Conservation (phyloP, 2,888 invertebrate genomes). For the Drosophila pegasa region DNA sequence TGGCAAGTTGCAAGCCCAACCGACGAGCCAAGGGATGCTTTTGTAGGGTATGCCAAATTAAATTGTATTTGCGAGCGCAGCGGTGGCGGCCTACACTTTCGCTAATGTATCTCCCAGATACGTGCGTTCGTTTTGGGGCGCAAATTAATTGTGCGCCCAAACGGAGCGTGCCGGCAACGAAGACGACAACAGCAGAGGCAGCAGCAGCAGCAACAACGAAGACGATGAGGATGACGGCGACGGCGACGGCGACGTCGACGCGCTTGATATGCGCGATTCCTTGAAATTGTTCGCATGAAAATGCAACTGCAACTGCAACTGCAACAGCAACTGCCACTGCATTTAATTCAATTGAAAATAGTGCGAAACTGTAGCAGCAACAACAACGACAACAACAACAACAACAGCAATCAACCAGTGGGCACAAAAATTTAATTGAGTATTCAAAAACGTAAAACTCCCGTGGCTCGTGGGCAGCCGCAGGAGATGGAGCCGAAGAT, state of each 20-base stretch:
- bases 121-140: conserved; percentile 74
- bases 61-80: conserved; percentile 72
- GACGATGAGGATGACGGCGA: background rate
- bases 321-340: conserved; percentile 37
- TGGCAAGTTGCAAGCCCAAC: background rate
- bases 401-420: conserved; percentile 50
- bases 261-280: conserved; percentile 84
- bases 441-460: conserved; percentile 77
- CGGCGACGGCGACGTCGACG: conserved; percentile 76
- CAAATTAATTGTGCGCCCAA: conserved; percentile 84
- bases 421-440: conserved; percentile 77
- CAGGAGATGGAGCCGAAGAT: conserved; percentile 20
- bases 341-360: conserved; percentile 81
- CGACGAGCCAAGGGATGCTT: background rate
- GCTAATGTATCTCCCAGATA: conserved; percentile 79
- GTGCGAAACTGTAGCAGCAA: conserved; percentile 70
- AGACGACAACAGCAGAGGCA: conserved; percentile 18
- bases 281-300: conserved; percentile 84
- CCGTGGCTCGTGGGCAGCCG: conserved; percentile 26
- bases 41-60: conserved; percentile 64
- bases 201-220: background rate
- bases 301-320: conserved; percentile 50
- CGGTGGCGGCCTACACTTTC: conserved; percentile 71
- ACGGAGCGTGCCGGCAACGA: conserved; percentile 82
- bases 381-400: conserved; percentile 29